phyloP scores from a whole-genome alignment of 2,888 invertebrate genomes.

The Emmelina monodactyla region DNA sequence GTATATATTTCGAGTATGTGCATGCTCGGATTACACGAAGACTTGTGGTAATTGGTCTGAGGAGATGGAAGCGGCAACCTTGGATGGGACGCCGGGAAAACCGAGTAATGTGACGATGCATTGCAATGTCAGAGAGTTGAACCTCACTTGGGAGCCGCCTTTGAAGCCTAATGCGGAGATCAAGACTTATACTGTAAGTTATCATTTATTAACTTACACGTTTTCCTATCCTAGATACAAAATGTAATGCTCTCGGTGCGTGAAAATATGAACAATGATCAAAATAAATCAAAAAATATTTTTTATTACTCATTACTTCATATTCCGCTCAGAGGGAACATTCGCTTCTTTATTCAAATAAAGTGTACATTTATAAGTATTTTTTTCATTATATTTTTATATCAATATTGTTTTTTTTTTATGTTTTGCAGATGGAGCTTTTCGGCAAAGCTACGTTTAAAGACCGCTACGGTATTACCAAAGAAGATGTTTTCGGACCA shows the following conservation, averaged over 20 bases:
- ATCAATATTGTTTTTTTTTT: background rate
- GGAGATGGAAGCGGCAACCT: constrained; percentile 79
- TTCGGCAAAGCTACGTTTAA: constrained; percentile 53
- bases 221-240: no score
- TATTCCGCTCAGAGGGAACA: background rate
- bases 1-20: constrained; percentile 81
- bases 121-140: constrained; percentile 67
- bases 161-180: constrained; percentile 79
- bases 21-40: constrained; percentile 81
- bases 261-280: no score
- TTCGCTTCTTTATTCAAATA: background rate
- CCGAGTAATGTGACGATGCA: constrained; percentile 72
- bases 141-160: constrained; percentile 78
- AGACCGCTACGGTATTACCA: constrained; percentile 46
- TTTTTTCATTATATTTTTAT: background rate
- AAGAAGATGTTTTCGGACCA: constrained; percentile 46
- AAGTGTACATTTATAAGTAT: background rate
- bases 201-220: no score
- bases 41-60: constrained; percentile 82
- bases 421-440: constrained; percentile 48
- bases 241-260: no score
- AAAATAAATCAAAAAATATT: no score
- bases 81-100: constrained; percentile 81
- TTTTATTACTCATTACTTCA: no score
- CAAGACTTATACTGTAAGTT: constrained; percentile 74